Base-by-base conservation (phyloP, 2,888 invertebrate species). In the Entomobrya multifasciata region DNA sequence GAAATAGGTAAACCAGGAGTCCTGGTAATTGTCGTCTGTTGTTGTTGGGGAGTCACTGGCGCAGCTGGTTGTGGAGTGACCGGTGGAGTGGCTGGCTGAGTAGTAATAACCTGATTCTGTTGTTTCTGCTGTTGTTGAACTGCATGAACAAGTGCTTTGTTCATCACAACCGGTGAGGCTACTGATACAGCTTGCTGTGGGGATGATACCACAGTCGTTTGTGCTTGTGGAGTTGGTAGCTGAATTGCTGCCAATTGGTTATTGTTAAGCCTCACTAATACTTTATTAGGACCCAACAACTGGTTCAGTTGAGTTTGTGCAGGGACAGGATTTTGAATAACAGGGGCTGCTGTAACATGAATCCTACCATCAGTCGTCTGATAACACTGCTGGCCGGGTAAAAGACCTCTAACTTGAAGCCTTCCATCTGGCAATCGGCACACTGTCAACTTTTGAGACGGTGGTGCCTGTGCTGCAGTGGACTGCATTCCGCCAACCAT, bases 361-460 rank as follows among this genome's bases (percentile, higher is more conserved):
- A 94, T 94, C 11, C 95, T 98, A 95, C 85, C 85, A 92, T 98
- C 98, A 0, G 98, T 96, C 94, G 97, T 96, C 92, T 98, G 97
- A 62, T 98, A 95, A 82, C 98, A 93, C 92, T 98, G 98, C 90
- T 91, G 92, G 79, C 98, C 98, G 65, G 97, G 96, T 92, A 97
- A 94, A 10, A 98, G 94, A 0, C 98, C 98, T 87, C 97, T 95
- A 0, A 98, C 98, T 91, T 97, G 97, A n/a, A 98, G 94, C 93
- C 97, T 97, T 27, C 98, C 98, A 92, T 97, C 97, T 0, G 97
- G 96, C 0, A 96, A 95, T 90, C 97, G 95, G 91, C 97, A 95
- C 90, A 98, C 97, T 94, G 98, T 98, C 15, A 98, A 96, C 92
- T 96, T 96, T 92, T 97, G 97, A 13, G 91, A 91, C 36, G 65